Evolutionary conservation across 2,888 invertebrate species (phyloP).

Genomic region (Coenonympha glycerion): DNA sequence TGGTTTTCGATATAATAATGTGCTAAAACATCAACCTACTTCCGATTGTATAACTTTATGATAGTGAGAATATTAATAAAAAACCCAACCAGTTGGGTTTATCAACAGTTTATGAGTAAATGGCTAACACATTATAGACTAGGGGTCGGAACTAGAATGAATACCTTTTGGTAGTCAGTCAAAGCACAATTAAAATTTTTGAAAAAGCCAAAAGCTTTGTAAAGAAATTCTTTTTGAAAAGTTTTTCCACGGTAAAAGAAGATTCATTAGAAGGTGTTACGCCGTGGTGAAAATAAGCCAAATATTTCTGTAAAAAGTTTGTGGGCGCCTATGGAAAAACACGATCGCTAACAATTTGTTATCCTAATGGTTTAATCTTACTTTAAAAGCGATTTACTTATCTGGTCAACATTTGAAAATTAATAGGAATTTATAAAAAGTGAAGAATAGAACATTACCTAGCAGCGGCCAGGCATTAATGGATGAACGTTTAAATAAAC

Average conservation of each 20-base stretch:
- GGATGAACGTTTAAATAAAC: no score
- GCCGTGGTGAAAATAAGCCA: neutral
- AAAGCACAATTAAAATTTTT: neutral
- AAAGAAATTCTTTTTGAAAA: neutral
- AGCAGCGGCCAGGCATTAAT: no score
- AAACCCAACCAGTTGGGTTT: no score
- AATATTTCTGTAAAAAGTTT: neutral
- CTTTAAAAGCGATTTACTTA: neutral
- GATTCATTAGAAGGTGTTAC: neutral
- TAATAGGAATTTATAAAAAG: neutral
- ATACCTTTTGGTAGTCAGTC: neutral
- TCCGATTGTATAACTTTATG: no score
- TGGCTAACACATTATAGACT: no score
- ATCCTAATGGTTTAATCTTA: neutral
- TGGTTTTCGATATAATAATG: neutral
- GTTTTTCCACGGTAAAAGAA: neutral
- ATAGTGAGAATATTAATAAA: no score
- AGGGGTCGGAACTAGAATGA: no score
- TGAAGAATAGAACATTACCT: no score
- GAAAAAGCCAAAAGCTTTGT: neutral
- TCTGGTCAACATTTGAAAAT: neutral
- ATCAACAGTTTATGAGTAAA: no score
- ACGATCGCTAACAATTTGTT: slow-evolving; percentile 2
- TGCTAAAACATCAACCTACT: no score
- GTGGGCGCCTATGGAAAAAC: neutral